Conservation (phyloP, 2,113 vertebrate species). For the Caloenas nicobarica region DNA sequence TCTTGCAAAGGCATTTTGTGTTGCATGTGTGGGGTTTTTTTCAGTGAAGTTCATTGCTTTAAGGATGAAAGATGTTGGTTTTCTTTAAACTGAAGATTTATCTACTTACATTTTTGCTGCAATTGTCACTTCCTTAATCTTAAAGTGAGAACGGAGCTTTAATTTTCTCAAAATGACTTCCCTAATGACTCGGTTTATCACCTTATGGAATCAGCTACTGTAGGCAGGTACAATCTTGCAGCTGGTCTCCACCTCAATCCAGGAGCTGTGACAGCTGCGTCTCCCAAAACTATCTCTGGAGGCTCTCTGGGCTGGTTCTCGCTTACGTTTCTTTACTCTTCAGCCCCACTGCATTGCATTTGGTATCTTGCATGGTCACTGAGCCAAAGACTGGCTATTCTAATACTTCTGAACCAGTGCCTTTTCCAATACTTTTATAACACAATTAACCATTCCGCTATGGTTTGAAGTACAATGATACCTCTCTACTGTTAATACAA, state of each 20-base stretch:
- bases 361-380: not conserved
- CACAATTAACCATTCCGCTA: not conserved
- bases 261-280: not conserved
- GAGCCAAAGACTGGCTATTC: not conserved
- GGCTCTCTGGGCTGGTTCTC: not conserved
- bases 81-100: not conserved
- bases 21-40: not conserved
- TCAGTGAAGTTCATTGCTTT: not conserved
- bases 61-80: not conserved
- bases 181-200: not conserved
- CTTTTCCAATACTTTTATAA: not conserved
- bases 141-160: not conserved
- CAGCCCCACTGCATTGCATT: fast-evolving
- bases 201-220: not conserved
- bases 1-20: not conserved
- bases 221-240: not conserved
- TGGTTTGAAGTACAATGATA: not conserved
- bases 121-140: not conserved
- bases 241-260: not conserved
- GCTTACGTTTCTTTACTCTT: not conserved
- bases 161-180: not conserved
- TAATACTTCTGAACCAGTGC: not conserved
- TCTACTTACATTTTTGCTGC: not conserved
- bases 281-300: not conserved
- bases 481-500: not conserved